phyloP scores from a whole-genome alignment of 2,888 invertebrate genomes.

The Platycnemis pennipes region DNA sequence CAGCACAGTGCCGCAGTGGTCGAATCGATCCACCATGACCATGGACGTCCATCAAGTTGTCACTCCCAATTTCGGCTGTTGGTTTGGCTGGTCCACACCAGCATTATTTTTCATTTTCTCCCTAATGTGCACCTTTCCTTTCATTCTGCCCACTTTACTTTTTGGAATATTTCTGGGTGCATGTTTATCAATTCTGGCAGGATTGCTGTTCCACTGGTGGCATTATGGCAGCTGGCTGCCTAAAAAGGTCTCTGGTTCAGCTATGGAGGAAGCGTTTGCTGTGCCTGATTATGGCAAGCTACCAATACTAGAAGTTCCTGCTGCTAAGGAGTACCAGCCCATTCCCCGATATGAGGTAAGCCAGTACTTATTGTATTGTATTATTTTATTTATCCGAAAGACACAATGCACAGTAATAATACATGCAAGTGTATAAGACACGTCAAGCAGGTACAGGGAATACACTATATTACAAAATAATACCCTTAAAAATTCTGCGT shows the following conservation, averaged over 20 bases:
- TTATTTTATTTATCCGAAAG: no score
- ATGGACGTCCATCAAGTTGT: not conserved
- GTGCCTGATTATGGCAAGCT: conserved; percentile 76
- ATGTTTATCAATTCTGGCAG: conserved; percentile 78
- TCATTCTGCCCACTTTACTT: conserved; percentile 77
- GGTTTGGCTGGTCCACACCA: conserved; percentile 52
- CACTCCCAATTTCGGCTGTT: not conserved
- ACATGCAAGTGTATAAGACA: no score
- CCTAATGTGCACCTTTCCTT: not conserved
- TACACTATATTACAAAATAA: no score
- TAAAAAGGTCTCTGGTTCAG: not conserved
- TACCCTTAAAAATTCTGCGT: no score
- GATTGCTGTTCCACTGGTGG: conserved; percentile 76
- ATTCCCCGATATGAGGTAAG: conserved; percentile 83
- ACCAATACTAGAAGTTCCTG: conserved; percentile 83
- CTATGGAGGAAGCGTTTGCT: conserved; percentile 32
- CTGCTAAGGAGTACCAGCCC: conserved; percentile 84
- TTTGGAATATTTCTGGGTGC: conserved; percentile 80
- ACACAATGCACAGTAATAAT: no score
- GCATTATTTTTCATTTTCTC: conserved; percentile 12
- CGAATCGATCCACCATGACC: not conserved
- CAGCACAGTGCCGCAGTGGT: not conserved
- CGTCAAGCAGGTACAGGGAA: no score
- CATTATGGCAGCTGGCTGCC: conserved; percentile 62
- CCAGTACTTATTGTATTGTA: conserved; percentile 72